phyloP scores from a whole-genome alignment of 2,888 invertebrate species.

The Papilio gigon region DNA sequence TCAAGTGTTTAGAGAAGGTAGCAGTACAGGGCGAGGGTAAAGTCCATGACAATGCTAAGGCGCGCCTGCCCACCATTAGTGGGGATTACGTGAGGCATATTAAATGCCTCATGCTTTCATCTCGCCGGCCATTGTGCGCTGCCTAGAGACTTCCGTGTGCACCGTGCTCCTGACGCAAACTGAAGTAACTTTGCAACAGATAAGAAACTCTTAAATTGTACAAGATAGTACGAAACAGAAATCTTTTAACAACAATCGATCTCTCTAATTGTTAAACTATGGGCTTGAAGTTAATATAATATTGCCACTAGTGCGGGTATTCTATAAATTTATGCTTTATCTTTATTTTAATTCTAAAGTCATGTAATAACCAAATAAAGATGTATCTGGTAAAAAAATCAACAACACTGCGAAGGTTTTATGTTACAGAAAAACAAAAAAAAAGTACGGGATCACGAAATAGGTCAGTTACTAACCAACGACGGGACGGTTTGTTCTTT shows the following conservation, averaged over 20 bases:
- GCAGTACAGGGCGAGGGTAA: conserved; percentile 45
- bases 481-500: background rate
- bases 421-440: background rate
- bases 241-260: too few species aligned
- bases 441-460: background rate
- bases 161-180: conserved; percentile 20
- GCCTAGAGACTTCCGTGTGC: conserved; percentile 66
- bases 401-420: background rate
- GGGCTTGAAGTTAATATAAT: too few species aligned
- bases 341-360: too few species aligned
- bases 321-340: too few species aligned
- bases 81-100: conserved; percentile 74
- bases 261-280: background rate
- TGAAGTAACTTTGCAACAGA: conserved; percentile 43
- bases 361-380: background rate
- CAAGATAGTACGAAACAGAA: too few species aligned
- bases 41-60: conserved; percentile 59
- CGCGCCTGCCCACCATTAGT: conserved; percentile 58
- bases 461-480: conserved; percentile 1
- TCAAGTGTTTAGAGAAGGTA: conserved; percentile 19
- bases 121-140: conserved; percentile 75
- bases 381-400: background rate
- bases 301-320: too few species aligned
- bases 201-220: conserved; percentile 19
- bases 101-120: conserved; percentile 70